A percentile compares a stretch with the other conserved stretches of the same genome.
phyloP scores from a whole-genome alignment of 2,113 vertebrate genomes.

The Hemiscyllium ocellatum region DNA sequence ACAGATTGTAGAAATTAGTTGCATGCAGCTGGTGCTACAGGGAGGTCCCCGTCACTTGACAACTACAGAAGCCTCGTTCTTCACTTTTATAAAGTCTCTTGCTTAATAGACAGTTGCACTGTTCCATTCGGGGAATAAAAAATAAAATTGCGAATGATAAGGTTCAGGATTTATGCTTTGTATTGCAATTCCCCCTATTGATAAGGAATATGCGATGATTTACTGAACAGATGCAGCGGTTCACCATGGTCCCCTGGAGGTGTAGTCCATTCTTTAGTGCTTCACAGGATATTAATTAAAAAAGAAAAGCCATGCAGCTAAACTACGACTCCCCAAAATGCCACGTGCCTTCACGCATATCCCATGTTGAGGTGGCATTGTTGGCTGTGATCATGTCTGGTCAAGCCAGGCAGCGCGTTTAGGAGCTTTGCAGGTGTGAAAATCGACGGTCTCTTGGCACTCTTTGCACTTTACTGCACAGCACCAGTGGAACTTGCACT shows the following conservation, averaged over 20 bases:
- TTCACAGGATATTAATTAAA: slow-evolving; percentile 67
- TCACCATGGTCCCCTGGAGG: slow-evolving; percentile 53
- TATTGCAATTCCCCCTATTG: slow-evolving; percentile 42
- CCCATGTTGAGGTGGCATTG: slow-evolving; percentile 42
- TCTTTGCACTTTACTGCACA: slow-evolving; percentile 89
- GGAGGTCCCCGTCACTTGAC: background rate
- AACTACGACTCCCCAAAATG: slow-evolving; percentile 70
- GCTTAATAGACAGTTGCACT: background rate
- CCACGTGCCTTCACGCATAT: slow-evolving; percentile 53
- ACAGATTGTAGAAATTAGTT: slow-evolving; percentile 7
- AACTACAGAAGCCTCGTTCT: background rate
- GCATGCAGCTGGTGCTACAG: background rate
- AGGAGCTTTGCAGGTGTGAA: slow-evolving; percentile 94
- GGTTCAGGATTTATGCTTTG: slow-evolving; percentile 48
- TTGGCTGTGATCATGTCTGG: slow-evolving; percentile 63
- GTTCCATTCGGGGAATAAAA: background rate
- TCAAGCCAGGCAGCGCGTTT: slow-evolving; percentile 85
- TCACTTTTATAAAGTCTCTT: background rate
- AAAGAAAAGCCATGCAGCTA: slow-evolving; percentile 74
- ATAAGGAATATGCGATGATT: slow-evolving; percentile 44
- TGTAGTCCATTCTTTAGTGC: slow-evolving; percentile 63
- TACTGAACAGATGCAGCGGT: slow-evolving; percentile 52
- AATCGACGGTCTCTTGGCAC: slow-evolving; percentile 84
- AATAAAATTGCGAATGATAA: slow-evolving; percentile 38
- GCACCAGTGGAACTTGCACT: slow-evolving; percentile 99